These are phyloP conservation scores for Plumapathes pennacea DNA, from an alignment of 92 coral and sea anemone genomes.

Conservation along the genomic window DNA sequence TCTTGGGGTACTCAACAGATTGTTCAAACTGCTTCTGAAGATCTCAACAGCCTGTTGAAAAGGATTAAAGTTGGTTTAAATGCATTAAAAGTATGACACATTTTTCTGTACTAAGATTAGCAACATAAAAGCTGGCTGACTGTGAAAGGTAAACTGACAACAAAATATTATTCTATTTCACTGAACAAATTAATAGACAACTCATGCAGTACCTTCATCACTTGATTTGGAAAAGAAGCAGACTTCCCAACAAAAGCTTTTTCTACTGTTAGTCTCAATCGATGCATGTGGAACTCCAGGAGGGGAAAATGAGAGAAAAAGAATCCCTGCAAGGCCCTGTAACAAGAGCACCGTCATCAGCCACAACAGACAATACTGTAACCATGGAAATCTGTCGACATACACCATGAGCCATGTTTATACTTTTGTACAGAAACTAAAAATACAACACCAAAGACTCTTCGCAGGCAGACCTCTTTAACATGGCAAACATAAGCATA, in stretches of 20 bases:
- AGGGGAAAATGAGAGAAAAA: constrained; percentile 95
- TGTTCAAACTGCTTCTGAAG: constrained; percentile 59
- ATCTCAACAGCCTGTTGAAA: constrained; percentile 68
- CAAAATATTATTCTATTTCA: neutral
- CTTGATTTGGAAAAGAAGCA: constrained; percentile 64
- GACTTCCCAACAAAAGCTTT: constrained; percentile 74
- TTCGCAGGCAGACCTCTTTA: too few species aligned
- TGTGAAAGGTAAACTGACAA: neutral
- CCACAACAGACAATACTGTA: too few species aligned
- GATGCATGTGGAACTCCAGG: constrained; percentile 82
- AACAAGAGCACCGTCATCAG: too few species aligned
- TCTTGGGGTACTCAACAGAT: constrained; percentile 79
- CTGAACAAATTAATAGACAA: neutral
- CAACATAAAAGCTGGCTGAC: neutral
- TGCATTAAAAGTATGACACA: neutral
- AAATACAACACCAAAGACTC: too few species aligned
- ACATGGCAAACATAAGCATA: too few species aligned
- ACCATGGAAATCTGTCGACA: too few species aligned
- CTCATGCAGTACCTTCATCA: constrained; percentile 54
- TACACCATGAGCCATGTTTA: too few species aligned
- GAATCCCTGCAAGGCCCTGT: constrained; percentile 88
- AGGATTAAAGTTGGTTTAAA: neutral
- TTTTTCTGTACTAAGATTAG: neutral
- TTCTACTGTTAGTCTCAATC: constrained; percentile 74
- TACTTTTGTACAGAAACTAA: too few species aligned